These are phyloP conservation scores for Megalops atlanticus DNA, from an alignment of 2,113 vertebrate genomes.

Conservation along the genomic window DNA sequence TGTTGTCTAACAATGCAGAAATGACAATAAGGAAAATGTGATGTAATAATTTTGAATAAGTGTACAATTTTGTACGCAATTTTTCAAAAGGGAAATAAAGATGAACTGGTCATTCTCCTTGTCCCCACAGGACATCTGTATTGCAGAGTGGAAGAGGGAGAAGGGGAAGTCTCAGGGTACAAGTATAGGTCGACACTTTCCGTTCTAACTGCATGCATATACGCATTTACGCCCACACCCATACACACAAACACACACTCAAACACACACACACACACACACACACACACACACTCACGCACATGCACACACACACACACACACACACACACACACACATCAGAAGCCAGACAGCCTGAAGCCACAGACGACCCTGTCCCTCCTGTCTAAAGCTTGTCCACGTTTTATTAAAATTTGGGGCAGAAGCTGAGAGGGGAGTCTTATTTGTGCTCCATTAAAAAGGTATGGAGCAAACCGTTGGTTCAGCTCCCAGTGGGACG, in stretches of 20 bases:
- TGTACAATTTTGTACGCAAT: no score
- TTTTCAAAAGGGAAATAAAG: no score
- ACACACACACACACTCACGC: background rate
- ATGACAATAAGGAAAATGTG: background rate
- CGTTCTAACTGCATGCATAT: no score
- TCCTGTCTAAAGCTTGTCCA: background rate
- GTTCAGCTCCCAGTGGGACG: background rate
- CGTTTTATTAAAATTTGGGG: no score
- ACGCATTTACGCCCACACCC: no score
- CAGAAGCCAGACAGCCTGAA: background rate
- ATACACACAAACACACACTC: no score
- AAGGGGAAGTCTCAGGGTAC: background rate
- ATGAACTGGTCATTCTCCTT: background rate
- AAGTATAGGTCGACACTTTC: no score
- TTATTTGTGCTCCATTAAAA: background rate
- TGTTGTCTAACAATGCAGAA: background rate
- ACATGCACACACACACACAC: no score
- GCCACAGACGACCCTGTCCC: background rate
- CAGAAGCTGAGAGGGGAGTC: background rate
- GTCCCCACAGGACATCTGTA: background rate
- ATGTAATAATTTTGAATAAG: no score
- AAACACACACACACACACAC: no score
- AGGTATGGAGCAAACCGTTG: no score
- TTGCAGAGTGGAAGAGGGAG: background rate
- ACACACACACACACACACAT: no score